A percentile compares a stretch with the other conserved stretches of the same genome.
These are phyloP conservation scores for Pyrrhosoma nymphula DNA, from an alignment of 2,888 invertebrate species.

Conservation along the genomic window DNA sequence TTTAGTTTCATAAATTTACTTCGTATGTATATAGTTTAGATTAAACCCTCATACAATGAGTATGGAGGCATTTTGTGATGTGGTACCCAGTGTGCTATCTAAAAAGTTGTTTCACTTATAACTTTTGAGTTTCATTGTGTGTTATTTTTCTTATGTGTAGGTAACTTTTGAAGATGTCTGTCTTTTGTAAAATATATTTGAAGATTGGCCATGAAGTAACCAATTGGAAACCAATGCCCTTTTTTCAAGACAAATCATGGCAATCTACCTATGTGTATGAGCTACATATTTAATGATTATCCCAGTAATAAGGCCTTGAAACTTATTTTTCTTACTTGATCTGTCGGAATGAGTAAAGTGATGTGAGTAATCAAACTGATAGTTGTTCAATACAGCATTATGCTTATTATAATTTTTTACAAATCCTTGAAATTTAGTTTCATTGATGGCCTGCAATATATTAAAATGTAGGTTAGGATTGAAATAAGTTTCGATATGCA, in stretches of 20 bases:
- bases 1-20: neutral
- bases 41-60: neutral
- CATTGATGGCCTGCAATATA: neutral
- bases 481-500: neutral
- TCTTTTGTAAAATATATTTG: neutral
- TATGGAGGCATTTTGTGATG: neutral
- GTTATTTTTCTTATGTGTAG: neutral
- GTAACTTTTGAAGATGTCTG: conserved; percentile 37
- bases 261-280: neutral
- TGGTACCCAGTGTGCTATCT: neutral
- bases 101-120: neutral
- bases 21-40: neutral
- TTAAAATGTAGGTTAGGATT: neutral
- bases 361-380: conserved; percentile 43
- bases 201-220: conserved; percentile 29
- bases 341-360: conserved; percentile 34
- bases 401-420: conserved; percentile 25
- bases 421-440: neutral
- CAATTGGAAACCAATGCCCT: conserved; percentile 2
- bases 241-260: neutral
- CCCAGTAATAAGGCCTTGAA: conserved; percentile 5
- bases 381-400: neutral
- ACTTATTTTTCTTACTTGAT: neutral
- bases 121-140: neutral
- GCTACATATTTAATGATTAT: neutral